These are phyloP conservation scores for Morpho helenor DNA, from an alignment of 2,888 invertebrate genomes.

Conservation along the genomic window DNA sequence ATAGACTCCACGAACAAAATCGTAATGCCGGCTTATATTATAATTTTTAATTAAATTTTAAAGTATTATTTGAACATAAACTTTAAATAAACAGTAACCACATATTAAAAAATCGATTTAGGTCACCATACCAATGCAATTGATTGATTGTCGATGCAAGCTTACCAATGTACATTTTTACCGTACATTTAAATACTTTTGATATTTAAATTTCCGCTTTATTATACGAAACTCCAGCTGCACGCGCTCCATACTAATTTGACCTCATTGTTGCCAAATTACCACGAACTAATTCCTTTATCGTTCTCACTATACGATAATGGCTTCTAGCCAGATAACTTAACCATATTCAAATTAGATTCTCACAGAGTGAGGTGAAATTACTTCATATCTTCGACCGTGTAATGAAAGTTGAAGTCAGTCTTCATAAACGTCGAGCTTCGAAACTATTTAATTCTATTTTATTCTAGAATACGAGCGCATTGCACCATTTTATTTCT, in stretches of 20 bases:
- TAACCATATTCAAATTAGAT: slow-evolving; percentile 24
- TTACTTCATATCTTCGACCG: slow-evolving; percentile 18
- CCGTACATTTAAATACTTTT: too few relatives aligned
- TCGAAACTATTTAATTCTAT: slow-evolving; percentile 47
- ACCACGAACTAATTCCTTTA: slow-evolving; percentile 25
- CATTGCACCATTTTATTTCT: slow-evolving; percentile 18
- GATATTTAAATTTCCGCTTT: background rate
- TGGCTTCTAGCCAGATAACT: slow-evolving; percentile 19
- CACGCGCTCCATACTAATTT: slow-evolving; percentile 9
- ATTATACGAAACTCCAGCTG: background rate
- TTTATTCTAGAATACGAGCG: slow-evolving; percentile 46
- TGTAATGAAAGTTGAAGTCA: slow-evolving; percentile 44
- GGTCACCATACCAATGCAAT: too few relatives aligned
- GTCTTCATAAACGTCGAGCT: slow-evolving; percentile 42
- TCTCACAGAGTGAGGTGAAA: slow-evolving; percentile 8
- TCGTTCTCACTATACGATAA: slow-evolving; percentile 23
- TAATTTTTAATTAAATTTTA: too few relatives aligned
- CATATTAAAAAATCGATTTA: too few relatives aligned
- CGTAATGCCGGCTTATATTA: too few relatives aligned
- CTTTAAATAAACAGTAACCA: too few relatives aligned
- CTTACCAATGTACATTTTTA: too few relatives aligned
- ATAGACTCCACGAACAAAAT: too few relatives aligned
- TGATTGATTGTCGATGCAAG: too few relatives aligned
- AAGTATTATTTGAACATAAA: too few relatives aligned
- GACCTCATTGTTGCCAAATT: slow-evolving; percentile 25